A percentile compares a stretch with the other conserved stretches of the same genome.
Evolutionary conservation across 2,797 vertebrate species (phyloP).

Genomic region (Trachurus trachurus): DNA sequence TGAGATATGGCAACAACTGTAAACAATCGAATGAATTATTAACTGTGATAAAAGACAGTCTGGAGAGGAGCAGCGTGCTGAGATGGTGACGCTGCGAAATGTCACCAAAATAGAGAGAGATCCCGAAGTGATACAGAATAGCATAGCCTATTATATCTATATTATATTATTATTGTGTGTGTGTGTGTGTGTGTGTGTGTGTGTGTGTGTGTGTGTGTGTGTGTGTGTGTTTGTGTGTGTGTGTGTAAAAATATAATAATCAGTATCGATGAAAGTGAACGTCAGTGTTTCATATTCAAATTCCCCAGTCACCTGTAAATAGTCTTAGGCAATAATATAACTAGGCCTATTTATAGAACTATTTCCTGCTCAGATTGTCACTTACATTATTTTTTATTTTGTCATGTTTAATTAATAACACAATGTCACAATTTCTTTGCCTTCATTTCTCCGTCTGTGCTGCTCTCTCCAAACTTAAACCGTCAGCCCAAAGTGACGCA

Average conservation of each 20-base stretch:
- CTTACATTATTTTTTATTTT: not conserved
- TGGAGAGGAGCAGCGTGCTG: constrained; percentile 52
- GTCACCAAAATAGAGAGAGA: constrained; percentile 47
- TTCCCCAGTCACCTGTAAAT: no score
- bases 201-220: no score
- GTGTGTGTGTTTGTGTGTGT: no score
- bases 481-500: constrained; percentile 41
- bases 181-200: no score
- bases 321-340: no score
- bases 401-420: not conserved
- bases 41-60: constrained; percentile 69
- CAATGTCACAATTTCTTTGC: not conserved
- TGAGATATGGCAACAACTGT: constrained; percentile 72
- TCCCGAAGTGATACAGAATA: no score
- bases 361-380: not conserved
- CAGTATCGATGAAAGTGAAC: no score
- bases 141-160: no score
- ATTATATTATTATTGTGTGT: no score
- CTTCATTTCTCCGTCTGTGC: not conserved
- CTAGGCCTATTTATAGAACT: not conserved
- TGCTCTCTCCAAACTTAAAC: not conserved
- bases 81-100: constrained; percentile 54
- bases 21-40: constrained; percentile 81
- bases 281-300: no score
- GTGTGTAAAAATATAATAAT: no score